phyloP scores from a whole-genome alignment of 2,888 invertebrate species.

The Malthinus flaveolus region DNA sequence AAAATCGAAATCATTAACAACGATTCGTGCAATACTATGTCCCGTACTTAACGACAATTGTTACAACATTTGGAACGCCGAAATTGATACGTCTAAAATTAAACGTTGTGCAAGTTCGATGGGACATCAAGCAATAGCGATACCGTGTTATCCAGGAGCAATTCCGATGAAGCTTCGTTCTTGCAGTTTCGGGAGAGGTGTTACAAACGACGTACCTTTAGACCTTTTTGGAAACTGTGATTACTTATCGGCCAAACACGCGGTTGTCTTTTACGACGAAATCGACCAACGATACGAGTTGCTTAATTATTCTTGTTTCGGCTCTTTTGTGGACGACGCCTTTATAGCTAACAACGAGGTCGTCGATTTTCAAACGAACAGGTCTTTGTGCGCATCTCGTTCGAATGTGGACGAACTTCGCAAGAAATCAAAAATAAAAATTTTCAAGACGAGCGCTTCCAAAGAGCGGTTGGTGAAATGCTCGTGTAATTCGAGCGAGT shows the following conservation, averaged over 20 bases:
- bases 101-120: constrained; percentile 52
- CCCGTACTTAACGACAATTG: constrained; percentile 60
- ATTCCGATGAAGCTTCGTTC: constrained; percentile 70
- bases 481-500: constrained; percentile 40
- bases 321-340: constrained; percentile 86
- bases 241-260: constrained; percentile 74
- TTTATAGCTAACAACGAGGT: constrained; percentile 76
- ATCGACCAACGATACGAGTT: constrained; percentile 84
- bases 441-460: constrained; percentile 41
- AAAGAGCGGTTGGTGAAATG: constrained; percentile 50
- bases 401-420: constrained; percentile 54
- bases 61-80: constrained; percentile 46
- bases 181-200: constrained; percentile 72
- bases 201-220: constrained; percentile 63
- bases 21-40: constrained; percentile 67
- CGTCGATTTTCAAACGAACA: constrained; percentile 28
- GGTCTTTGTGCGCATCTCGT: constrained; percentile 43
- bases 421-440: constrained; percentile 52
- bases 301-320: constrained; percentile 90
- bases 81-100: constrained; percentile 51
- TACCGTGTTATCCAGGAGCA: constrained; percentile 51
- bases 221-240: constrained; percentile 69
- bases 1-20: constrained; percentile 44
- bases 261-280: constrained; percentile 83
- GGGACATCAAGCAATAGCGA: constrained; percentile 50